These are phyloP conservation scores for Epsilonema sp. DNA, from an alignment of 2,888 invertebrate genomes.

Conservation along the genomic window DNA sequence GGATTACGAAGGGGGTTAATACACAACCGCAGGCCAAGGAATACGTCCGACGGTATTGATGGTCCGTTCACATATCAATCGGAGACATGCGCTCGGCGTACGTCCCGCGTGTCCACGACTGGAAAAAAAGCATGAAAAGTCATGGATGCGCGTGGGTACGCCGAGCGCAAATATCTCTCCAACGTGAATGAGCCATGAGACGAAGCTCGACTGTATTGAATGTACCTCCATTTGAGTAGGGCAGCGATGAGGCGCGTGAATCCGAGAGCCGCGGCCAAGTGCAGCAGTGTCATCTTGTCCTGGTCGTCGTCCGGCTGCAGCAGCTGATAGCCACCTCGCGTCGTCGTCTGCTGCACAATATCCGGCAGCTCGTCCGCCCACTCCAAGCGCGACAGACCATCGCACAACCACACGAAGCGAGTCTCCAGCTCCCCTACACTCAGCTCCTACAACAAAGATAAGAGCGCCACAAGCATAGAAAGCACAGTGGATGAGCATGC, in stretches of 20 bases:
- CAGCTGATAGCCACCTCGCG: not conserved
- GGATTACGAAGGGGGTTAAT: too few relatives aligned
- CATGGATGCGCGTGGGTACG: too few relatives aligned
- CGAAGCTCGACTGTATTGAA: too few relatives aligned
- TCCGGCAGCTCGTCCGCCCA: conserved; percentile 32
- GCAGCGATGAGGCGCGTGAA: conserved; percentile 57
- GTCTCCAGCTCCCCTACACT: conserved; percentile 44
- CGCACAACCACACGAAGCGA: conserved; percentile 61
- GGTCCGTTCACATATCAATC: too few relatives aligned
- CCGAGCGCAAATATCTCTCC: too few relatives aligned
- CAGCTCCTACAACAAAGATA: not conserved
- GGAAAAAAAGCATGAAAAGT: too few relatives aligned
- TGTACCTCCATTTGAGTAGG: conserved; percentile 63
- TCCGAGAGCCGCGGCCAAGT: conserved; percentile 71
- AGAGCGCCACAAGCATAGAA: not conserved
- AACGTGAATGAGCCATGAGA: too few relatives aligned
- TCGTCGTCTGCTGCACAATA: not conserved
- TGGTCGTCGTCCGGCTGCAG: too few relatives aligned
- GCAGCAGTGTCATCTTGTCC: conserved; percentile 40
- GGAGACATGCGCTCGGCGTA: too few relatives aligned
- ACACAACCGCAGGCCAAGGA: too few relatives aligned
- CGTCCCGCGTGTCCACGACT: too few relatives aligned
- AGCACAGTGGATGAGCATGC: not conserved
- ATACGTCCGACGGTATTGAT: too few relatives aligned
- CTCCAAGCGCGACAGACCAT: conserved; percentile 45